These are phyloP conservation scores for Bucco capensis DNA, from an alignment of 2,113 vertebrate species.

Conservation along the genomic window DNA sequence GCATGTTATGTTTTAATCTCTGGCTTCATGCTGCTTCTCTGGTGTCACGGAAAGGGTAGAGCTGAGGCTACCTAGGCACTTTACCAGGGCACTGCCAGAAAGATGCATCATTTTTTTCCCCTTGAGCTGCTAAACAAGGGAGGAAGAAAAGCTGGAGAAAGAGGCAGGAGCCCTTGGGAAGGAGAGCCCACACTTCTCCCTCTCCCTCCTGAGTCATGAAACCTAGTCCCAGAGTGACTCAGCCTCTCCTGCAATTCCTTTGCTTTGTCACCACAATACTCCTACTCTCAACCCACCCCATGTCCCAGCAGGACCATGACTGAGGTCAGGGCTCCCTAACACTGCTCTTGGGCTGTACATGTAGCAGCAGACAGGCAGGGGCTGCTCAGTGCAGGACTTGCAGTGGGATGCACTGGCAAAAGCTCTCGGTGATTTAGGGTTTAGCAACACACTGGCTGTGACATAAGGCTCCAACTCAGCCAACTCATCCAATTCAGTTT, in stretches of 20 bases:
- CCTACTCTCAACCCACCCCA: not conserved
- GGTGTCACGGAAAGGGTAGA: not conserved
- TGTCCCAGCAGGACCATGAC: not conserved
- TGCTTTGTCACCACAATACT: not conserved
- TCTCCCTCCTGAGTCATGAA: not conserved
- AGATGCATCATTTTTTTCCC: not conserved
- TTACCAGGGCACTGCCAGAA: not conserved
- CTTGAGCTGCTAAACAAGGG: not conserved
- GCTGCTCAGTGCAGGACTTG: not conserved
- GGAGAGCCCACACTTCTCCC: not conserved
- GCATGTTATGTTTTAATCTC: conserved; percentile 32
- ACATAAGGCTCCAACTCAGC: not conserved
- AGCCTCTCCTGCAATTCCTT: not conserved
- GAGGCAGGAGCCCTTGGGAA: not conserved
- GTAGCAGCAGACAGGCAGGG: accelerated
- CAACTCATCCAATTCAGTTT: accelerated
- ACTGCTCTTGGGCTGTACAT: accelerated
- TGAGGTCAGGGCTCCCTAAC: accelerated
- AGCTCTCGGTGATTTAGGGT: not conserved
- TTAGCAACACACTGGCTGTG: not conserved
- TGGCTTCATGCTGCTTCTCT: not conserved
- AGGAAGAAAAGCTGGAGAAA: not conserved
- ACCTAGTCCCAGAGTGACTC: not conserved
- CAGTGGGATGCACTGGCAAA: not conserved
- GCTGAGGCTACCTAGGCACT: not conserved